Evolutionary conservation across 2,113 vertebrate genomes (phyloP).

Genomic region (Pluvialis apricaria): DNA sequence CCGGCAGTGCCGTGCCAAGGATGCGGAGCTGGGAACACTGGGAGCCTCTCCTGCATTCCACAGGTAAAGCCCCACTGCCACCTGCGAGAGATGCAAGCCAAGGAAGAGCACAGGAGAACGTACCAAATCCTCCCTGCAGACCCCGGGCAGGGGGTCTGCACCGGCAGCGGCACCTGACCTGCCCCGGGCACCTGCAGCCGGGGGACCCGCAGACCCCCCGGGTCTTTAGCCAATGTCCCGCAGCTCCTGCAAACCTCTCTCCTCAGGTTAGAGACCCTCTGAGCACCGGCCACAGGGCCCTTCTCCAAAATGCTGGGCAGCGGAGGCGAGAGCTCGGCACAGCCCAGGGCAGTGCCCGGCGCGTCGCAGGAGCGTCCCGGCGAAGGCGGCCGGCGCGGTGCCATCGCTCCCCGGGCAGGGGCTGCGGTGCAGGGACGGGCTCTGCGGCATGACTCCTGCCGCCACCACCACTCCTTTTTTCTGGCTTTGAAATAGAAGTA

Average conservation of each 20-base stretch:
- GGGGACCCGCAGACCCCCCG: neutral
- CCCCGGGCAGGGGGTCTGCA: no score
- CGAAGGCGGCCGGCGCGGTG: accelerated
- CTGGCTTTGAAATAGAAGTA: neutral
- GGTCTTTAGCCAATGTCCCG: neutral
- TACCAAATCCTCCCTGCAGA: neutral
- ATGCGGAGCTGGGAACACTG: neutral
- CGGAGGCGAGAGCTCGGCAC: neutral
- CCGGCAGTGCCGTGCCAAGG: accelerated
- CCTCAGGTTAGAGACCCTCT: accelerated
- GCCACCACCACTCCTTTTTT: neutral
- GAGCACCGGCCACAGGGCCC: neutral
- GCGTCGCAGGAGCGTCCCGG: accelerated
- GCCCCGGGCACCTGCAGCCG: neutral
- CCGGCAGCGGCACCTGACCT: no score
- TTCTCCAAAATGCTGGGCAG: accelerated
- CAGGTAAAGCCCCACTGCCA: accelerated
- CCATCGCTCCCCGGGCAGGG: neutral
- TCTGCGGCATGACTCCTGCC: neutral
- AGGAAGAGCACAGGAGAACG: neutral
- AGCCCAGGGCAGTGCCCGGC: neutral
- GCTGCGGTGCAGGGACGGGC: accelerated
- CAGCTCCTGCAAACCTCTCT: neutral
- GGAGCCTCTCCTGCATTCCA: neutral
- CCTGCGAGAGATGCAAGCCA: neutral